Evolutionary conservation across 1,140 invertebrate genomes (phyloP).

Genomic region (Cyphomyrmex costatus): DNA sequence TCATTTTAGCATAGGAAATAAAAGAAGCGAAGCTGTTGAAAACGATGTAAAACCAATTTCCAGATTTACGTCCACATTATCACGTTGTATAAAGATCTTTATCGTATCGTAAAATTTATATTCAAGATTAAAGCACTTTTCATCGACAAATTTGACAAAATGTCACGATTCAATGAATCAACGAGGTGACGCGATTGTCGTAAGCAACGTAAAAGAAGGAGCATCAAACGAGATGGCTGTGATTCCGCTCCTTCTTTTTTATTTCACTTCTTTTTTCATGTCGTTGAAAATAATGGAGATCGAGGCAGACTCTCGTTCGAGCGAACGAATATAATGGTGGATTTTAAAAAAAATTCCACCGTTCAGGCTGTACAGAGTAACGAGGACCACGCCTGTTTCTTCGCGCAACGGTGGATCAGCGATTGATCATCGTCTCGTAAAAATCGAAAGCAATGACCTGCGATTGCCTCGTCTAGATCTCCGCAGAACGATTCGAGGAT

Average conservation of each 20-base stretch:
- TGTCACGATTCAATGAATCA: conserved; percentile 60
- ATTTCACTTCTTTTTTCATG: conserved; percentile 42
- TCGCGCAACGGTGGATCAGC: conserved; percentile 43
- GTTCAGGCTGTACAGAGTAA: conserved; percentile 34
- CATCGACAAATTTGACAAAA: conserved; percentile 28
- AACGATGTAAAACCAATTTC: not conserved
- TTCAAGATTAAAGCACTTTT: conserved; percentile 14
- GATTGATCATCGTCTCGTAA: conserved; percentile 50
- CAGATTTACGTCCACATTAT: not conserved
- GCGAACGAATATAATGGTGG: conserved; percentile 61
- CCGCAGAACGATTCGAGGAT: conserved; percentile 11
- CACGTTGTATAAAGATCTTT: not conserved
- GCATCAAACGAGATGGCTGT: conserved; percentile 11
- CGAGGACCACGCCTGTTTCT: conserved; percentile 48
- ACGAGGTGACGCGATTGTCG: conserved; percentile 52
- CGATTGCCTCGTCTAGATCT: conserved; percentile 12
- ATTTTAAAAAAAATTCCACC: conserved; percentile 59
- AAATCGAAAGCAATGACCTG: conserved; percentile 44
- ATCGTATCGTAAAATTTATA: conserved; percentile 7
- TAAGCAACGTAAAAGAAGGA: conserved; percentile 44
- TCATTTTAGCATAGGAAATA: not conserved
- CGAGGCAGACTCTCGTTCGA: conserved; percentile 30
- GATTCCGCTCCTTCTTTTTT: conserved; percentile 28
- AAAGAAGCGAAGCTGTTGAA: not conserved
- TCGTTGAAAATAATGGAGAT: conserved; percentile 61